Percentiles rank a stretch among this genome's conserved stretches.
Evolutionary conservation across 2,113 vertebrate genomes (phyloP).

Genomic region (Siniperca chuatsi): DNA sequence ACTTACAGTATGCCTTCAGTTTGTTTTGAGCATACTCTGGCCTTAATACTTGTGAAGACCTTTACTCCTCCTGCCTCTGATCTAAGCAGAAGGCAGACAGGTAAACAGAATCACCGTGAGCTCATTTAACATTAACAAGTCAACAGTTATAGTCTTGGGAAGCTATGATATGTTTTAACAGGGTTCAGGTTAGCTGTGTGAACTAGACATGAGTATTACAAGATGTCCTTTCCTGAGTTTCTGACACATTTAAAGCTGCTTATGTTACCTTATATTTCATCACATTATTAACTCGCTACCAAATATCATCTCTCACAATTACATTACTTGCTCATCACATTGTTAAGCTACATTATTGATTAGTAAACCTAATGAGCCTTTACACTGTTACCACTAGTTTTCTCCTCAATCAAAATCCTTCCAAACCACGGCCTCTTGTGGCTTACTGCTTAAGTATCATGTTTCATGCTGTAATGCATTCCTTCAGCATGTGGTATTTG

Average conservation of each 20-base stretch:
- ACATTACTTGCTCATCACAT: neutral
- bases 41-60: neutral
- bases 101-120: slow-evolving; percentile 23
- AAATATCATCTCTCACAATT: neutral
- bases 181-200: neutral
- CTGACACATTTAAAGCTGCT: neutral
- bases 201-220: neutral
- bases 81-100: slow-evolving; percentile 9
- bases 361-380: slow-evolving; percentile 17
- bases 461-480: slow-evolving; percentile 67
- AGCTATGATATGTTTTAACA: neutral
- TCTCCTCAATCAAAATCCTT: slow-evolving; percentile 9
- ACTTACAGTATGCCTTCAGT: neutral
- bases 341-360: slow-evolving; percentile 20
- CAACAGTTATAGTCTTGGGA: neutral
- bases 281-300: neutral
- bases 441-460: slow-evolving; percentile 51
- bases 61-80: slow-evolving; percentile 12
- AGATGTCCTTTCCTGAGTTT: neutral
- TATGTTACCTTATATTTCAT: neutral
- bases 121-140: slow-evolving; percentile 24
- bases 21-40: neutral
- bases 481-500: slow-evolving; percentile 60
- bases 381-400: slow-evolving; percentile 1
- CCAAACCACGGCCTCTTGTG: slow-evolving; percentile 44